A percentile compares a stretch with the other conserved stretches of the same genome.
These are phyloP conservation scores for Cladopsammia gracilis DNA, from an alignment of 64 coral and sea anemone species.

Conservation along the genomic window DNA sequence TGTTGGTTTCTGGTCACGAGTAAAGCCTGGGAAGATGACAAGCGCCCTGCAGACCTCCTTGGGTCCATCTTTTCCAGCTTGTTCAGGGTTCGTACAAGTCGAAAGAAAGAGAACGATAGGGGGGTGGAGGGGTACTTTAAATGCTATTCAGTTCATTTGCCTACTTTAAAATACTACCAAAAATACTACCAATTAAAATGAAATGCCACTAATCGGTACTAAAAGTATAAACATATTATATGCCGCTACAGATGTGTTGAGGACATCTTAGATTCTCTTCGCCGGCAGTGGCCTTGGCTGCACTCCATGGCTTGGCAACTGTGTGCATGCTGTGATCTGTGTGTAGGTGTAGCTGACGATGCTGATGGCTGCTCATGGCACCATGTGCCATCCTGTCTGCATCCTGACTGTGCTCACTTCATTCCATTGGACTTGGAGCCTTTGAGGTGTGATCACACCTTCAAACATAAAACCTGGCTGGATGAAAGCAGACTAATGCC, in stretches of 20 bases:
- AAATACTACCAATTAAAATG: too few relatives aligned
- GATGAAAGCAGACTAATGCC: slow-evolving; percentile 1
- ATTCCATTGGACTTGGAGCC: slow-evolving; percentile 2
- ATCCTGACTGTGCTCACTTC: slow-evolving; percentile 41
- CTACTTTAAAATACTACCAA: too few relatives aligned
- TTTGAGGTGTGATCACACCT: slow-evolving; percentile 3
- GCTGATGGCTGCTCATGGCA: slow-evolving; percentile 26
- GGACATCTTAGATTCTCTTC: not conserved
- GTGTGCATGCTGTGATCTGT: slow-evolving; percentile 40
- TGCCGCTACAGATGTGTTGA: not conserved
- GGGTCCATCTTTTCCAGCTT: too few relatives aligned
- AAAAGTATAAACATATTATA: too few relatives aligned
- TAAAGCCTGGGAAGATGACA: too few relatives aligned
- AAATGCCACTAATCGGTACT: too few relatives aligned
- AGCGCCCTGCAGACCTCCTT: too few relatives aligned
- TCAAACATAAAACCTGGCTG: not conserved
- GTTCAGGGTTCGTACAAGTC: too few relatives aligned
- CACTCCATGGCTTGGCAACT: slow-evolving; percentile 28
- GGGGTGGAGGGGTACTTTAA: too few relatives aligned
- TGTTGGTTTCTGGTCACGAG: too few relatives aligned
- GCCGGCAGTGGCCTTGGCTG: slow-evolving; percentile 1
- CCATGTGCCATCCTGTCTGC: not conserved
- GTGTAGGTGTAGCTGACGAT: slow-evolving; percentile 8
- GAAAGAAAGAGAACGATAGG: too few relatives aligned
- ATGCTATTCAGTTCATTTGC: too few relatives aligned